phyloP scores from a whole-genome alignment of 2,888 invertebrate species.

The Allacma fusca region DNA sequence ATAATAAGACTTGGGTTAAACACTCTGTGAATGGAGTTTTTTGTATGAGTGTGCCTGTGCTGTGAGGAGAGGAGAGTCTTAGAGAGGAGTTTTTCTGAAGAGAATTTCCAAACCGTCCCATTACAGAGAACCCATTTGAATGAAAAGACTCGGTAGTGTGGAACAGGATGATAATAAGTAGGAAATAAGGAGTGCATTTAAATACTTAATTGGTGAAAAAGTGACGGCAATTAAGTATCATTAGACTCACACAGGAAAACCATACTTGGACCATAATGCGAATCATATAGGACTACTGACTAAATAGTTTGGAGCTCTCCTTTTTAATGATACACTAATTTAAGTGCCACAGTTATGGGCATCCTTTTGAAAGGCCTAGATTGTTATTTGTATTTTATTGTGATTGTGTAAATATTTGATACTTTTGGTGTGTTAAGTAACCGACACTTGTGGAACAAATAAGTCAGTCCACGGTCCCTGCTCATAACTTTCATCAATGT shows the following conservation, averaged over 20 bases:
- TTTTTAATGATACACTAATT: conserved; percentile 10
- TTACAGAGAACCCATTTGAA: too few relatives aligned
- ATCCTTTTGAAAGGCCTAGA: not conserved
- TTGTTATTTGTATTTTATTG: not conserved
- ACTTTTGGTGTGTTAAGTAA: not conserved
- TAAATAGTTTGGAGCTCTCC: not conserved
- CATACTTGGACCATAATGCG: not conserved
- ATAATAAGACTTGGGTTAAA: too few relatives aligned
- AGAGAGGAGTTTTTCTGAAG: too few relatives aligned
- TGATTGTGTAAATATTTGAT: not conserved
- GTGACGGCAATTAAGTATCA: conserved; percentile 12
- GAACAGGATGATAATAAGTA: not conserved
- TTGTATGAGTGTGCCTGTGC: too few relatives aligned
- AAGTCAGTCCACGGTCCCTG: not conserved
- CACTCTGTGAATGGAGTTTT: too few relatives aligned
- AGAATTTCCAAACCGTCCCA: too few relatives aligned
- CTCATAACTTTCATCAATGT: not conserved
- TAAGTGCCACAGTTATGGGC: not conserved
- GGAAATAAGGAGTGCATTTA: not conserved
- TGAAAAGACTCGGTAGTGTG: too few relatives aligned
- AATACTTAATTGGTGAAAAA: not conserved
- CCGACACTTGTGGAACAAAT: not conserved
- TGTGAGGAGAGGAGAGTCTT: too few relatives aligned
- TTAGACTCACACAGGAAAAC: not conserved
- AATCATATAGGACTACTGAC: not conserved